Conservation (phyloP, 2,888 invertebrate species). For the Siphonodentalium dalli region DNA sequence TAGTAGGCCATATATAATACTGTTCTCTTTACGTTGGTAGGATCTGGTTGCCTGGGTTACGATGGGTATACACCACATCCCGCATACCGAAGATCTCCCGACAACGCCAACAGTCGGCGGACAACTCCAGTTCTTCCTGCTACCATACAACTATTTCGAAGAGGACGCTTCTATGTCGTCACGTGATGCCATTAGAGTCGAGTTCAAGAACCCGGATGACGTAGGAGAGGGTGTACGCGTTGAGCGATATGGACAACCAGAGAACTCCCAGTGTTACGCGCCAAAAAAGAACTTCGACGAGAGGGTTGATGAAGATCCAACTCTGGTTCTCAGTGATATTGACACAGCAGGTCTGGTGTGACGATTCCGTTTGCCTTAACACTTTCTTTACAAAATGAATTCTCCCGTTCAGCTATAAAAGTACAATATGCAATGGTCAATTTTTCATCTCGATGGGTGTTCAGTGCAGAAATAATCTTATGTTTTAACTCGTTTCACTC, state of each 20-base stretch:
- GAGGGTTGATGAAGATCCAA: too few species aligned
- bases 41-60: slow-evolving; percentile 43
- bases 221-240: slow-evolving; percentile 5
- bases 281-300: too few species aligned
- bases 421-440: too few species aligned
- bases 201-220: slow-evolving; percentile 4
- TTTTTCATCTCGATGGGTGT: too few species aligned
- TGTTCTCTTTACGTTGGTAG: slow-evolving; percentile 23
- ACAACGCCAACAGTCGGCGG: slow-evolving; percentile 34
- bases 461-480: too few species aligned
- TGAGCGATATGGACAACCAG: slow-evolving; percentile 23
- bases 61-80: slow-evolving; percentile 38
- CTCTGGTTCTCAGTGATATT: too few species aligned
- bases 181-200: slow-evolving; percentile 32
- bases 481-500: too few species aligned
- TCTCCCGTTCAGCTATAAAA: too few species aligned
- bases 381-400: too few species aligned
- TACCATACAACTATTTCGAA: slow-evolving; percentile 42
- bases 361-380: too few species aligned
- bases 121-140: slow-evolving; percentile 32
- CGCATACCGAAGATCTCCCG: slow-evolving; percentile 43
- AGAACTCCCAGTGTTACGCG: too few species aligned
- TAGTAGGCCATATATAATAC: neutral
- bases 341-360: too few species aligned
- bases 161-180: slow-evolving; percentile 40